phyloP scores from a whole-genome alignment of 2,113 vertebrate species.

The Cranoglanis bouderius region DNA sequence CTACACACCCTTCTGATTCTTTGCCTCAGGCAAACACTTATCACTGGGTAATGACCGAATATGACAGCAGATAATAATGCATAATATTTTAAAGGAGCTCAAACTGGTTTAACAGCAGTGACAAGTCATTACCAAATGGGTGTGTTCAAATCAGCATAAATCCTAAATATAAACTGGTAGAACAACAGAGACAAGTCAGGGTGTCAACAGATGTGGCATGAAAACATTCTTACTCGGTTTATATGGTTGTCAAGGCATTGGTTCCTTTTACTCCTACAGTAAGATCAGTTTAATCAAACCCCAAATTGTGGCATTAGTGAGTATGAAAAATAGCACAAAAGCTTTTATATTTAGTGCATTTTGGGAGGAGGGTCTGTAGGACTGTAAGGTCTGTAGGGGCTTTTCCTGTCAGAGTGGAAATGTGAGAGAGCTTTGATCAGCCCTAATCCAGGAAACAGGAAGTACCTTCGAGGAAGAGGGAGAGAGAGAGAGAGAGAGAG shows the following conservation, averaged over 20 bases:
- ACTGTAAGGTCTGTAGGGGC: not conserved
- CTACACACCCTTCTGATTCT: slow-evolving; percentile 19
- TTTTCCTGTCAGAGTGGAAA: slow-evolving; percentile 48
- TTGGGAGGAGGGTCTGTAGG: not conserved
- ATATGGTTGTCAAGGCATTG: not conserved
- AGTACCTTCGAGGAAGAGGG: slow-evolving; percentile 37
- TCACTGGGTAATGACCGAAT: not conserved
- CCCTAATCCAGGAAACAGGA: slow-evolving; percentile 62
- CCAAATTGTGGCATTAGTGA: not conserved
- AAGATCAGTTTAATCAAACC: not conserved
- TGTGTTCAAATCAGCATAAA: slow-evolving; percentile 2
- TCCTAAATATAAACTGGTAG: not conserved
- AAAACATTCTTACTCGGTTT: not conserved
- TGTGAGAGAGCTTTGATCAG: slow-evolving; percentile 63
- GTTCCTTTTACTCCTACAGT: not conserved
- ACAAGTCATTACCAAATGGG: slow-evolving; percentile 20
- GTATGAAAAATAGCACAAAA: not conserved
- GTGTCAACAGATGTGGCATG: not conserved
- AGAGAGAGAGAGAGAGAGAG: not conserved
- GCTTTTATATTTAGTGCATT: slow-evolving; percentile 6
- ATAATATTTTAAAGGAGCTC: not conserved
- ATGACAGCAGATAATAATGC: slow-evolving; percentile 41
- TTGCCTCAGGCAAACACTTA: slow-evolving; percentile 26
- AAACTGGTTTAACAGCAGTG: slow-evolving; percentile 25
- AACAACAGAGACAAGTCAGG: not conserved